Evolutionary conservation across 1,140 invertebrate genomes (phyloP).

Genomic region (Brachionus plicatilis): DNA sequence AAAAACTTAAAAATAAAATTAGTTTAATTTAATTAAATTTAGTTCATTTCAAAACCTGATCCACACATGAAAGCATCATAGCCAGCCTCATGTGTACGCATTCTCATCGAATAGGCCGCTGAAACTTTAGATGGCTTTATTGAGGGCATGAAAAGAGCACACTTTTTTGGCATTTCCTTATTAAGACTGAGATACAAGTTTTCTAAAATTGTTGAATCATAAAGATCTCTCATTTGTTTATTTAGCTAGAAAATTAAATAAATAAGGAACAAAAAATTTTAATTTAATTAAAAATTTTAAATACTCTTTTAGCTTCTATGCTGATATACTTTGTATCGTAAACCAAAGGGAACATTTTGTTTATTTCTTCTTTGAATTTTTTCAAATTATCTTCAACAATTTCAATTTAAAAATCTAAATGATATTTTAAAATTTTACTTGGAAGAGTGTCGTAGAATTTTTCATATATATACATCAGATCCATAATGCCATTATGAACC

Average conservation of each 20-base stretch:
- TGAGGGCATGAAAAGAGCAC: conserved; percentile 39
- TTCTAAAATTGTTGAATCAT: conserved; percentile 7
- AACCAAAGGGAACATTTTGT: conserved; percentile 64
- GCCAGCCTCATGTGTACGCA: conserved; percentile 65
- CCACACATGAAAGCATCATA: conserved; percentile 71
- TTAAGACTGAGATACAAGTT: neutral
- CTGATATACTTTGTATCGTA: conserved; percentile 70
- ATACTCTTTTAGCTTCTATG: conserved; percentile 52
- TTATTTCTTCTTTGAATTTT: conserved; percentile 64
- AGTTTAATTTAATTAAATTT: neutral
- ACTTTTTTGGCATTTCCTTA: neutral
- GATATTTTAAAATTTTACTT: conserved; percentile 48
- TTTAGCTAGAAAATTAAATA: neutral
- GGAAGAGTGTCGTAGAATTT: conserved; percentile 68
- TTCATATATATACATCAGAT: conserved; percentile 66
- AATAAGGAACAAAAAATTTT: neutral
- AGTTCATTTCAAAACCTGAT: conserved; percentile 53
- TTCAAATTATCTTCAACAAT: conserved; percentile 58
- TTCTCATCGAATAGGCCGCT: conserved; percentile 43
- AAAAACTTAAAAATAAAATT: conserved; percentile 50
- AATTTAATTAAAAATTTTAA: neutral
- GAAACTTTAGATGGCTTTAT: conserved; percentile 42
- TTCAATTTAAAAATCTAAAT: neutral
- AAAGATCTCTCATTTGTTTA: conserved; percentile 23
- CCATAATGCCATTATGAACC: conserved; percentile 69